A percentile compares a stretch with the other conserved stretches of the same genome.
Evolutionary conservation across 2,113 vertebrate genomes (phyloP).

Genomic region (Grammatotria lemairii): DNA sequence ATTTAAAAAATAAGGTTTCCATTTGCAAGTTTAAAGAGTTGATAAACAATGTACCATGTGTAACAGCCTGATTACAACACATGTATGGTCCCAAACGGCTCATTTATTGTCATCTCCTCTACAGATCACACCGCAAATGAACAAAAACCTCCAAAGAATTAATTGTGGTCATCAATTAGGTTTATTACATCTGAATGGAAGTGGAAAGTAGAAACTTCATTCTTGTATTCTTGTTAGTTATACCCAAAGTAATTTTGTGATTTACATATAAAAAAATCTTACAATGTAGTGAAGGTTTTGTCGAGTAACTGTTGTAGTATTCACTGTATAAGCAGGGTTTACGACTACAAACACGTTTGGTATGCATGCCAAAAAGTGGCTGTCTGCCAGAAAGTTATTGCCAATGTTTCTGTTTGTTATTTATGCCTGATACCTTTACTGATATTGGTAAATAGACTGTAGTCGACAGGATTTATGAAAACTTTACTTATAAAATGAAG

Average conservation of each 20-base stretch:
- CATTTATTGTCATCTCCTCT: not conserved
- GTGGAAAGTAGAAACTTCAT: not conserved
- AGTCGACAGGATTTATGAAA: not conserved
- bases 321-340: not conserved
- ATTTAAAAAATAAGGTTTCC: not conserved
- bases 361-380: not conserved
- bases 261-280: not conserved
- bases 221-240: not conserved
- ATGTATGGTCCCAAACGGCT: rapidly evolving
- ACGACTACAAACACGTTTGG: rapidly evolving
- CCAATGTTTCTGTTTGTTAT: not conserved
- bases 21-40: not conserved
- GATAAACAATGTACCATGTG: rapidly evolving
- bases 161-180: not conserved
- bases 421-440: not conserved
- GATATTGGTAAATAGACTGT: not conserved
- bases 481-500: not conserved
- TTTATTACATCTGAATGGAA: not conserved
- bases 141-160: not conserved
- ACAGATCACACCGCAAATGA: not conserved
- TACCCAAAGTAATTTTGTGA: not conserved
- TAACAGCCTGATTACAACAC: not conserved
- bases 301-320: not conserved
- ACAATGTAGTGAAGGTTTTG: not conserved
- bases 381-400: not conserved